Base-by-base conservation (phyloP, 1,140 invertebrate genomes). In the Anastatus disparis region DNA sequence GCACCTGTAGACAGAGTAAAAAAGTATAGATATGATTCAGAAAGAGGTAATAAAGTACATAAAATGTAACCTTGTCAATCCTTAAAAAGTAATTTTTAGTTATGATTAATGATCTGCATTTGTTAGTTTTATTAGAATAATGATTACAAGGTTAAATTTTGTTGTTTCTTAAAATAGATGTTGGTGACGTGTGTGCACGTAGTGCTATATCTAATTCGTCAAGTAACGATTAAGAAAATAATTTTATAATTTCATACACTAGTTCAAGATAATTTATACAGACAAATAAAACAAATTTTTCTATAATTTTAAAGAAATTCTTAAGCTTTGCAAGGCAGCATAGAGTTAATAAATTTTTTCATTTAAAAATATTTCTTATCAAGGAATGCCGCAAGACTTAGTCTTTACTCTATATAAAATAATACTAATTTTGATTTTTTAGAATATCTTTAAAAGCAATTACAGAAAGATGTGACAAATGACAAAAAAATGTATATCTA, bases 241-340 rank as follows among this genome's bases (percentile, higher is more conserved):
- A 27, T 53, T 44, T 53, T 52, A 38, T 15, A 27, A 24, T 20
- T 40, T 26, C 15, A 17, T 17, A 53, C 64, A 66, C 38, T 66
- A 31, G 15, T 50, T 27, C n/a, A 22, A 27, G 4, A 40, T 24
- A n/a, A 15, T 22, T 17, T 46, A 10, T 46, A 53, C 35, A 62
- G 15, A 55, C 20, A 65, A 48, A 50, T 24, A 62, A 22, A 59
- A 44, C 29, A 55, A 48, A 55, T 44, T 64, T 63, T 48, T 27
- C 31, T 17, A 8, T 42, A 40, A 50, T 35, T 50, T 17, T n/a
- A 26, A 46, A 8, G 20, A 62, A 58, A 7, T 53, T 56, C 48
- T 42, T 40, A 55, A 38, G 64, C 65, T 72, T 72, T 66, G 69
- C 69, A 71, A 71, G 50, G 50, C 69, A 71, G 53, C 61, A 1